phyloP scores from a whole-genome alignment of 1,140 invertebrate genomes.

The Trichoplusia ni region DNA sequence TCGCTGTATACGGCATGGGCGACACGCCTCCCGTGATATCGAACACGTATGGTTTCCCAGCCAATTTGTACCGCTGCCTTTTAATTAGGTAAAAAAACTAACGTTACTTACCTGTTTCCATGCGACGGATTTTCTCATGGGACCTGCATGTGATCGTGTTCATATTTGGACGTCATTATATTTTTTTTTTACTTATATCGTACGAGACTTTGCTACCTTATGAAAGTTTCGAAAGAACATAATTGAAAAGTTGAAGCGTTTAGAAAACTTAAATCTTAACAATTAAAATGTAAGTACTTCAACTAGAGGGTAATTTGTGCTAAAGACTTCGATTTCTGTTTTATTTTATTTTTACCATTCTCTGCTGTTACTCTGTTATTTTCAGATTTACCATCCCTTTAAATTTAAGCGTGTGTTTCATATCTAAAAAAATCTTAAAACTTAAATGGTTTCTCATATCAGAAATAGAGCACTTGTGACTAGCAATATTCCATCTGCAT shows the following conservation, averaged over 20 bases:
- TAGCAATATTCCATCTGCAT: background rate
- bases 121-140: conserved; percentile 15
- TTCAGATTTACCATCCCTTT: too few relatives aligned
- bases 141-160: conserved; percentile 11
- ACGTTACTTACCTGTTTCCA: conserved; percentile 22
- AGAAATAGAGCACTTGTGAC: background rate
- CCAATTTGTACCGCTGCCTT: conserved; percentile 23
- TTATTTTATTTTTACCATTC: too few relatives aligned
- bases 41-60: conserved; percentile 14
- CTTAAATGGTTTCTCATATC: background rate
- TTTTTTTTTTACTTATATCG: conserved; percentile 15
- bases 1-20: conserved; percentile 1
- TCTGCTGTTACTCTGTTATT: too few relatives aligned
- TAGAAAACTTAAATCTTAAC: too few relatives aligned
- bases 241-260: background rate
- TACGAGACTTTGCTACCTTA: background rate
- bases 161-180: conserved; percentile 29
- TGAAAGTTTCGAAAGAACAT: conserved; percentile 5
- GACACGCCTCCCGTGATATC: background rate
- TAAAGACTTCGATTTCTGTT: too few relatives aligned
- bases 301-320: too few relatives aligned
- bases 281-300: too few relatives aligned
- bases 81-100: conserved; percentile 32
- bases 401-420: too few relatives aligned
- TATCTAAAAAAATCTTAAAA: background rate